Evolutionary conservation across 2,797 vertebrate species (phyloP).

Genomic region (Sarcophilus harrisii): DNA sequence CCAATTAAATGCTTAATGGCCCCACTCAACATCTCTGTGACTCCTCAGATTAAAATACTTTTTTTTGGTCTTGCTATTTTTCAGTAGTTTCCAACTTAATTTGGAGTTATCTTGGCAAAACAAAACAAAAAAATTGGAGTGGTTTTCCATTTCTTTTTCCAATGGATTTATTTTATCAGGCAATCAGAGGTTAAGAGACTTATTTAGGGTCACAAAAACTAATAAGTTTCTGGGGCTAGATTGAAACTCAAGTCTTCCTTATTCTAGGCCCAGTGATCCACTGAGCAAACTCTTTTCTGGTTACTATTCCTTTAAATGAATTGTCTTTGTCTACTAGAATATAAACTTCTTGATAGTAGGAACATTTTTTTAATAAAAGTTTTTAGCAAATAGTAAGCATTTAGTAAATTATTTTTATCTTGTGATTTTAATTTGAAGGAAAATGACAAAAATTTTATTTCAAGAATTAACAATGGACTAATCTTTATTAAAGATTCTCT

Average conservation of each 20-base stretch:
- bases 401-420: not conserved
- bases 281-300: not conserved
- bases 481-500: not conserved
- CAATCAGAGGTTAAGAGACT: not conserved
- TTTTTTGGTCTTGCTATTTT: not conserved
- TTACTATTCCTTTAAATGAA: not conserved
- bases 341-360: not conserved
- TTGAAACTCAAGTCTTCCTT: not conserved
- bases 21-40: not conserved
- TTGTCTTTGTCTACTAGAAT: not conserved
- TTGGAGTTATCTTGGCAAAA: not conserved
- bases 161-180: not conserved
- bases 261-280: not conserved
- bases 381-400: not conserved
- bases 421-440: slow-evolving; percentile 5
- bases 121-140: not conserved
- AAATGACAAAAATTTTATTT: slow-evolving; percentile 4
- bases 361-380: not conserved
- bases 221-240: not conserved
- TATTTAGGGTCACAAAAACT: not conserved
- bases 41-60: not conserved
- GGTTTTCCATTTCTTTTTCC: too few species aligned
- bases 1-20: not conserved
- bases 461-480: not conserved
- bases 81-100: not conserved